Base-by-base conservation (phyloP, 1,140 invertebrate genomes). In the Phymastichus coffea region DNA sequence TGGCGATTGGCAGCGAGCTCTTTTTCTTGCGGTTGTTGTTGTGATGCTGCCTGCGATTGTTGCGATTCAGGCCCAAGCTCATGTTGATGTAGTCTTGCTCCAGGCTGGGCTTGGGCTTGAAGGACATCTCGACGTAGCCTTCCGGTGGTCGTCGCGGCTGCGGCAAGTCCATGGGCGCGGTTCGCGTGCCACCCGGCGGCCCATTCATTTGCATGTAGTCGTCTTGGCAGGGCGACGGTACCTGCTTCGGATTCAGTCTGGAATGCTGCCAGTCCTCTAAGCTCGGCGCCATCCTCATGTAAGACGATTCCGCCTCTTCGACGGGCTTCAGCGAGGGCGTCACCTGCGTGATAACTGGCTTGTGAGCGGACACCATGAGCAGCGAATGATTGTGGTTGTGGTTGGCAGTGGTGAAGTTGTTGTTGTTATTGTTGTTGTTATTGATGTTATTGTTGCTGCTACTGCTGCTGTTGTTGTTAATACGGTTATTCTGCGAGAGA, bases 121-220 rank as follows among this genome's bases (percentile, higher is more conserved):
- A 82, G 0, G 80, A 78, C 85, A 87, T 87, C 58, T 86, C 84
- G 2, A 87, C 82, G 63, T 87, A 87, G 30, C 84, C 84, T 19
- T 85, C 84, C 1, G 75, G 76, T 4, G 77, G 70, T 41, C 75
- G 74, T n/a, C 78, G 72, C 6, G 80, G 72, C 25, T 78, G 74
- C 4, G 75, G 78, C 48, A 80, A 73, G 65, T 79, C 75, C 20
- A 82, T 68, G 4, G 77, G 73, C 17, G 77, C 73, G 4, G 79
- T 78, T 69, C 71, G 72, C 17, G 61, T 73, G 14, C 60, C 63
- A 71, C 78, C 78, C 63, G 78, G 76, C 30, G 78, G 78, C 33
- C 78, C 78, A 22, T 79, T 80, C 64, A 77, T 78, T 56, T 78
- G 70, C 66, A 76, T 72, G 25, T 70, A 78, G 41, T 79, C 75